Conservation (phyloP, 2,113 vertebrate genomes). For the Callipepla squamata region DNA sequence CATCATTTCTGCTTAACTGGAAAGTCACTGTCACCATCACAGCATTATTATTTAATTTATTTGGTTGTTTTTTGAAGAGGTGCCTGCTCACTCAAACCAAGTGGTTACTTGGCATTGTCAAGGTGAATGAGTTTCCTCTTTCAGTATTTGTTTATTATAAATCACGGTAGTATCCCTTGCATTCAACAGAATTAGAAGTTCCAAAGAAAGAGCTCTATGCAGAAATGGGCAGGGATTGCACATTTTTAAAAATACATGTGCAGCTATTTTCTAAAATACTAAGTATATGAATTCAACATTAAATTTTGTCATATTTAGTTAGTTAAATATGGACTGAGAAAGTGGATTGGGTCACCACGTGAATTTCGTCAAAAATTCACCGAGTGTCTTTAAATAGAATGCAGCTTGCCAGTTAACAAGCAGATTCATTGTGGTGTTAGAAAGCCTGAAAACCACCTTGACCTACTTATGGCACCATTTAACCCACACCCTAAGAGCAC, state of each 20-base stretch:
- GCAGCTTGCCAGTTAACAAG: neutral
- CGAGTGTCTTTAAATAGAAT: neutral
- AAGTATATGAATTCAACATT: neutral
- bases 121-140: neutral
- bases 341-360: neutral
- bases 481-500: neutral
- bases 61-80: neutral
- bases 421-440: neutral
- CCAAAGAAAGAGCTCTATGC: neutral
- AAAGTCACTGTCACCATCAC: neutral
- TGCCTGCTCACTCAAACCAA: neutral
- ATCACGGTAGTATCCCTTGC: neutral
- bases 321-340: neutral
- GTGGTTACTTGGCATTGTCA: neutral
- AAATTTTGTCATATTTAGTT: neutral
- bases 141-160: neutral
- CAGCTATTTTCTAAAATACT: neutral
- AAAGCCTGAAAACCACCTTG: neutral
- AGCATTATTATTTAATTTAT: neutral
- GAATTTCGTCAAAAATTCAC: neutral
- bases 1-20: neutral
- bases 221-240: neutral
- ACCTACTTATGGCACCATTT: neutral
- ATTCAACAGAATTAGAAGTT: neutral
- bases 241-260: neutral